Evolutionary conservation across 2,888 invertebrate genomes (phyloP).

Genomic region (Serripes groenlandicus): DNA sequence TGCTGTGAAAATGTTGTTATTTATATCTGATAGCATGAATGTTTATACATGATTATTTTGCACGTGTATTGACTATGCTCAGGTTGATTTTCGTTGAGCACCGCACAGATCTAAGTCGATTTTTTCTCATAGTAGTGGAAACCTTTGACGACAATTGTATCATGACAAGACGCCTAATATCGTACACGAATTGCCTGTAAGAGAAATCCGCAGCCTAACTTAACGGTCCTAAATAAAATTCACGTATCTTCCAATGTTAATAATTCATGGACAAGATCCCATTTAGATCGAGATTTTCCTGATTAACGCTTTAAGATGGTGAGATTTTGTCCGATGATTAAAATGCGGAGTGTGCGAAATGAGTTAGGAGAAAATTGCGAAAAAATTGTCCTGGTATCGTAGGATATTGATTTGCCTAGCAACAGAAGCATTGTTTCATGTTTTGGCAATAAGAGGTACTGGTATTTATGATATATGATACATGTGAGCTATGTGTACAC

Average conservation of each 20-base stretch:
- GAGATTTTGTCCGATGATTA: conserved; percentile 46
- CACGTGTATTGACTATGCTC: too few relatives aligned
- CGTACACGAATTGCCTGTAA: neutral
- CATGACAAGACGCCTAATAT: too few relatives aligned
- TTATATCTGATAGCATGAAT: too few relatives aligned
- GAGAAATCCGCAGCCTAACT: neutral
- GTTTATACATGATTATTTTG: too few relatives aligned
- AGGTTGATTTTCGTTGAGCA: too few relatives aligned
- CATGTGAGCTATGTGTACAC: neutral
- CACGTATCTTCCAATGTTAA: conserved; percentile 14
- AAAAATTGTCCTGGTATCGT: conserved; percentile 16
- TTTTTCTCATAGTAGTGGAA: too few relatives aligned
- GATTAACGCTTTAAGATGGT: conserved; percentile 40
- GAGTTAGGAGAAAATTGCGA: conserved; percentile 1
- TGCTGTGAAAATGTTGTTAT: too few relatives aligned
- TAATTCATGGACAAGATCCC: conserved; percentile 11
- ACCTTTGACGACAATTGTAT: too few relatives aligned
- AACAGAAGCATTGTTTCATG: conserved; percentile 18
- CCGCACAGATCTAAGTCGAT: too few relatives aligned
- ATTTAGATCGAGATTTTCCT: conserved; percentile 7
- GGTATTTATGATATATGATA: conserved; percentile 14
- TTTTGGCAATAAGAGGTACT: neutral
- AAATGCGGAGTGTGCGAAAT: conserved; percentile 18
- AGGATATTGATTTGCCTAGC: conserved; percentile 20
- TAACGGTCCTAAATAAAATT: conserved; percentile 2